Percentiles rank a stretch among this genome's conserved stretches.
Evolutionary conservation across 53 echinoderm and acorn worm species (phyloP).

Genomic region (Arbacia lixula): DNA sequence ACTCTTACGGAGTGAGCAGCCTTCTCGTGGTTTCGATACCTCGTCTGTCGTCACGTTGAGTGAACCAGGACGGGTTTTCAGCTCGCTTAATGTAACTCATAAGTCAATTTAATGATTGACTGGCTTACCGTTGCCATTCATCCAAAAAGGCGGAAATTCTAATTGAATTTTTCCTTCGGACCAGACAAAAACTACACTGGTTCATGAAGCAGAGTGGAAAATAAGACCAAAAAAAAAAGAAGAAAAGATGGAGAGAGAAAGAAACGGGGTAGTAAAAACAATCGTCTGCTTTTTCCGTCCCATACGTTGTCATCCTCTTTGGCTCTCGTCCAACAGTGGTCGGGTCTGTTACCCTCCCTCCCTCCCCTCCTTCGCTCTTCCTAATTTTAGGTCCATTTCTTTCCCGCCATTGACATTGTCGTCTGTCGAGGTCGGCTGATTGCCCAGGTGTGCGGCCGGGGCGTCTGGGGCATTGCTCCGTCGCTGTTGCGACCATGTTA

Average conservation of each 20-base stretch:
- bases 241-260: too few species aligned
- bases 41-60: slow-evolving; percentile 3
- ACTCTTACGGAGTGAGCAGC: too few species aligned
- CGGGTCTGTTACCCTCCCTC: slow-evolving; percentile 10
- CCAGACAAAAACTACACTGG: slow-evolving; percentile 37
- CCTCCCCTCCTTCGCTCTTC: background rate
- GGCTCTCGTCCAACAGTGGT: slow-evolving; percentile 13
- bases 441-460: slow-evolving; percentile 4
- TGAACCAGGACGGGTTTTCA: background rate
- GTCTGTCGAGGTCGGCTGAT: background rate
- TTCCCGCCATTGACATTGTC: too few species aligned
- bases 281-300: slow-evolving; percentile 23
- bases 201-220: background rate
- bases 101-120: slow-evolving; percentile 41
- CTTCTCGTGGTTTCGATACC: too few species aligned
- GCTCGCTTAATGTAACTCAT: slow-evolving; percentile 14
- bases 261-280: too few species aligned
- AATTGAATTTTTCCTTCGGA: slow-evolving; percentile 42
- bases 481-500: background rate
- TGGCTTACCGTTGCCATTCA: slow-evolving; percentile 22
- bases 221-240: too few species aligned
- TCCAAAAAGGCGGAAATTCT: slow-evolving; percentile 31
- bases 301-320: slow-evolving; percentile 39
- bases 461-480: slow-evolving; percentile 13
- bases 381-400: background rate